Conservation (phyloP, 2,797 vertebrate species). For the Protosalanx chinensis region DNA sequence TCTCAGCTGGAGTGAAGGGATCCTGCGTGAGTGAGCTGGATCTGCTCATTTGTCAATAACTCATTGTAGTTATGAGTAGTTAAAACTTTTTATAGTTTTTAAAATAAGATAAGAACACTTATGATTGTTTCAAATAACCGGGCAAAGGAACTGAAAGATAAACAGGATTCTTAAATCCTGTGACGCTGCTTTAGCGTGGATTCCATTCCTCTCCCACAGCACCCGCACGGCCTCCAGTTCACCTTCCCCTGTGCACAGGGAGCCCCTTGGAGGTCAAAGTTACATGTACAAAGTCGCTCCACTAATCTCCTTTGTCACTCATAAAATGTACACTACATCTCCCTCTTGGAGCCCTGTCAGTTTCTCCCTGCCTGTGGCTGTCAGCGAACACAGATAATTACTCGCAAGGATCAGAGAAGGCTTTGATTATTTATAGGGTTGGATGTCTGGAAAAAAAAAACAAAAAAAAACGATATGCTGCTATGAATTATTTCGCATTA, state of each 20-base stretch:
- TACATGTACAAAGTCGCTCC: constrained; percentile 72
- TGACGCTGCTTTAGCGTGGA: too few species aligned
- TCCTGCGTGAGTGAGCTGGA: background rate
- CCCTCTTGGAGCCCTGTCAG: constrained; percentile 79
- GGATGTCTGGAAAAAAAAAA: constrained; percentile 62
- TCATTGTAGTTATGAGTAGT: background rate
- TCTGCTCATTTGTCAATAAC: background rate
- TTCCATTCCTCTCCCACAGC: background rate
- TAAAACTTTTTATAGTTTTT: too few species aligned
- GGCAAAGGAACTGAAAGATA: too few species aligned
- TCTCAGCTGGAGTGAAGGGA: background rate
- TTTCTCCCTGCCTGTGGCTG: constrained; percentile 76
- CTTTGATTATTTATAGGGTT: constrained; percentile 79
- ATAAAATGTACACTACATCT: constrained; percentile 84
- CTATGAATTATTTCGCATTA: constrained; percentile 66
- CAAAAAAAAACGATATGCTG: constrained; percentile 45
- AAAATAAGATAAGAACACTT: too few species aligned
- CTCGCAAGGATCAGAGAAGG: constrained; percentile 70
- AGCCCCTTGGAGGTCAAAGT: constrained; percentile 71
- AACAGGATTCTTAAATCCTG: too few species aligned
- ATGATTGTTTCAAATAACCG: too few species aligned
- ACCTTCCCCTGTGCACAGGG: constrained; percentile 49
- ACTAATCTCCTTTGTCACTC: constrained; percentile 84
- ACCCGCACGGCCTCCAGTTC: constrained; percentile 19
- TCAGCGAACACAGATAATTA: constrained; percentile 78